Evolutionary conservation across 2,797 vertebrate genomes (phyloP).

Genomic region (Poeciliopsis gracilis): DNA sequence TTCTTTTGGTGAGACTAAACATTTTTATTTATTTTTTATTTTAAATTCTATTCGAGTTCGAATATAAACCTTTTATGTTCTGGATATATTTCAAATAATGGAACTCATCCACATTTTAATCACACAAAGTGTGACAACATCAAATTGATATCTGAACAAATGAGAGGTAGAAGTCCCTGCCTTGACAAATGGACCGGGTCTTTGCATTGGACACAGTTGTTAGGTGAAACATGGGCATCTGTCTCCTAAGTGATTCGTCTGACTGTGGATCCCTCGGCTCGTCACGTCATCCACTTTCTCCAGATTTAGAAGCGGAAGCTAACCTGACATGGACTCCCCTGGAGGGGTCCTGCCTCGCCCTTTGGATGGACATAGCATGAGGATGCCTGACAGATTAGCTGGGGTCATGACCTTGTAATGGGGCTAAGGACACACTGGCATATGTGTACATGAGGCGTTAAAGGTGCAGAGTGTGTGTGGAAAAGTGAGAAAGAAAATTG

Average conservation of each 20-base stretch:
- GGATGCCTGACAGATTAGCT: conserved; percentile 76
- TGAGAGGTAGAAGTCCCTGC: not conserved
- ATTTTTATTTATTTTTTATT: not conserved
- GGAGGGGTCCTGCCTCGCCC: conserved; percentile 49
- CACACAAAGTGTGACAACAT: not conserved
- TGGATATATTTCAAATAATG: not conserved
- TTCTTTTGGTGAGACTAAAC: not conserved
- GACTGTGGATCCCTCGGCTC: conserved; percentile 43
- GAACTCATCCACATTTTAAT: not conserved
- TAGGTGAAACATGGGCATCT: conserved; percentile 68
- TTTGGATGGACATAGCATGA: conserved; percentile 74
- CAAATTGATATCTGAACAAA: conserved; percentile 20
- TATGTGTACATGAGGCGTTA: conserved; percentile 41
- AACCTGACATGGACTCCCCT: conserved; percentile 49
- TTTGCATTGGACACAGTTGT: conserved; percentile 66
- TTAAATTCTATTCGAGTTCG: not conserved
- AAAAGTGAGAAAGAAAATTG: conserved; percentile 19
- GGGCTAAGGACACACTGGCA: conserved; percentile 64
- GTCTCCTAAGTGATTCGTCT: conserved; percentile 62
- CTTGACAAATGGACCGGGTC: conserved; percentile 19
- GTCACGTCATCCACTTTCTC: conserved; percentile 16
- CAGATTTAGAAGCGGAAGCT: conserved; percentile 41
- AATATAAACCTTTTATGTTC: not conserved
- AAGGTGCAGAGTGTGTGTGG: conserved; percentile 42
- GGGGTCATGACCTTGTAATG: conserved; percentile 78